Evolutionary conservation across 2,797 vertebrate species (phyloP), one percentile per base, ranked within the genome.

Genomic region (Brachyrhaphis roseni): DNA sequence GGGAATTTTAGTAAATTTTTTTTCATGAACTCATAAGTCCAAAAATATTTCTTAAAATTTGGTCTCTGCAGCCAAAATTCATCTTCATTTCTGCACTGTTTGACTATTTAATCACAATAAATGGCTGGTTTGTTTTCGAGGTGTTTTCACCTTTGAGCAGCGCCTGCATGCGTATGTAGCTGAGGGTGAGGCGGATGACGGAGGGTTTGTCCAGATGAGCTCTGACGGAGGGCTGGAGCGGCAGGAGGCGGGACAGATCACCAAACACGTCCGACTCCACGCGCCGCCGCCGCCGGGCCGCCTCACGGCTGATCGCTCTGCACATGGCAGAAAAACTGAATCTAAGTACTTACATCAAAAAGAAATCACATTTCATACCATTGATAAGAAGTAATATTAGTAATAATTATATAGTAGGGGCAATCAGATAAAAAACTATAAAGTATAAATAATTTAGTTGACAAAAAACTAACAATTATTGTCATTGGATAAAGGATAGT

Each of bases 181-280:
- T 98, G 95, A 99, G 97, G 75, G 97, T 96, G 77, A 99, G 97
- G 78, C 98, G 97, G 94, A 99, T 99, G 87, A 99, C 93, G 55
- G 98, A 98, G 5, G 98, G 98, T 86, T 98, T 99, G 94, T 99
- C 98, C 88, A 99, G 96, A 90, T 98, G 96, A 0, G 95, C 93
- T 31, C 93, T 96, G 82, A 98, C 91, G 0, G 97, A 96, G 74
- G 97, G 96, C 0, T 96, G 96, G 78, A 99, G 95, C 1, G 98
- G 98, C 92, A 99, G 94, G 87, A 98, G 96, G 68, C 96, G 93
- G 34, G 96, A 97, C 20, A 99, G 94, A 84, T 99, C 97, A 1
- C 94, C 96, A 85, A 99, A 99, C 20, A 98, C 97, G 11, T 98
- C 97, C 0, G 97, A 97, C 87, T 99, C 98, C 88, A 98, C 97